phyloP scores from a whole-genome alignment of 35 echinoderm and acorn worm genomes.

The Apostichopus parvimensis region DNA sequence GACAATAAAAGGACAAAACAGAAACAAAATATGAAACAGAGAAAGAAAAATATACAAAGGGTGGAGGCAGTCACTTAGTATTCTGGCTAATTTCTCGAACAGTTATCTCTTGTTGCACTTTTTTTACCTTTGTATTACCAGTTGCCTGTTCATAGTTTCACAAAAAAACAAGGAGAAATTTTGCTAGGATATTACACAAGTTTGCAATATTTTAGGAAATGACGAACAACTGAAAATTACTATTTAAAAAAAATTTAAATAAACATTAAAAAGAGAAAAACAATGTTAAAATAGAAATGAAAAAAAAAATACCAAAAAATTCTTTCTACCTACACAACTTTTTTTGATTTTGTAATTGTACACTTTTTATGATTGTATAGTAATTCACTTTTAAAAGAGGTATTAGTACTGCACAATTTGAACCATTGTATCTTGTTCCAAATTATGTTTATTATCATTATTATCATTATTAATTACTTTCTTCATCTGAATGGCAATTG shows the following conservation, averaged over 20 bases:
- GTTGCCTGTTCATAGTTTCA: constrained; percentile 21
- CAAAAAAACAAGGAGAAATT: neutral
- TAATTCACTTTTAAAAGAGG: constrained; percentile 21
- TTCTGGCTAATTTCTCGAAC: neutral
- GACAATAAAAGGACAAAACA: neutral
- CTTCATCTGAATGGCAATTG: constrained; percentile 26
- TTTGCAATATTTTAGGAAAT: constrained; percentile 20
- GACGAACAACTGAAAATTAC: neutral
- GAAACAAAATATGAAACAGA: neutral
- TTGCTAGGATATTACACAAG: neutral
- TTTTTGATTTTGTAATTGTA: constrained; percentile 24
- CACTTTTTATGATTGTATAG: constrained; percentile 48
- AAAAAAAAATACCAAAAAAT: neutral
- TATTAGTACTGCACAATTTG: constrained; percentile 50
- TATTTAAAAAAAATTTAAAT: neutral
- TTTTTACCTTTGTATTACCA: constrained; percentile 18
- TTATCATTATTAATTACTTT: neutral
- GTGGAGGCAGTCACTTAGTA: neutral
- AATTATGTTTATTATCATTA: constrained; percentile 7
- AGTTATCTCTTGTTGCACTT: neutral
- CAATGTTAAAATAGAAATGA: neutral
- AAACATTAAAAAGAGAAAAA: neutral
- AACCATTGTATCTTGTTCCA: constrained; percentile 31
- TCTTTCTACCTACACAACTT: neutral
- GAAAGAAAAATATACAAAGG: neutral